Base-by-base conservation (phyloP, 2,888 invertebrate species). In the Lasioglossum pauxillum region DNA sequence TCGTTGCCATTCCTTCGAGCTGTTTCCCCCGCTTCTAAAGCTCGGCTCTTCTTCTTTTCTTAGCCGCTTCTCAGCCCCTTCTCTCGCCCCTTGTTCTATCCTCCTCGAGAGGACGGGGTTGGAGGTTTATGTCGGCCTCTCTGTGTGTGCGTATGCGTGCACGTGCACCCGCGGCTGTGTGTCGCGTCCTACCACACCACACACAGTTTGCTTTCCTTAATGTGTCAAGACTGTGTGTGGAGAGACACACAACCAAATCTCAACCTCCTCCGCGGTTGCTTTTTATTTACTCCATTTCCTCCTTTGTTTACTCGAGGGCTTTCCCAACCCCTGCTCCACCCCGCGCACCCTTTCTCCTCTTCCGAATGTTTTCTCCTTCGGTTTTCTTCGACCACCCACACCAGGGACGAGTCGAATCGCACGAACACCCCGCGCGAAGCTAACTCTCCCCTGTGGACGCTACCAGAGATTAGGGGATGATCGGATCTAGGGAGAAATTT, bases 231-330 rank as follows among this genome's bases (percentile, higher is more conserved):
- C 64, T 57, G 78, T 78, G 81, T 31, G 74, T 27, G 67, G 69
- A 41, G 75, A 71, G 44, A 46, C 41, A 73, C 49, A 71, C 44
- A 31, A 49, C 74, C 81, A 83, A 90, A 86, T 87, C 90, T 91
- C 90, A 83, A 91, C 88, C 91, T 89, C 78, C 75, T 79, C 76
- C 78, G 76, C 89, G 90, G 90, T 92, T 92, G 92, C 92, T 94
- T 93, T 93, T 94, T 94, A 94, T 94, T 94, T 94, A 94, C 94
- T 90, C 93, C 92, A 92, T 94, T 94, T 93, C 92, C 91, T 90
- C 91, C 91, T 93, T 93, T 94, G 93, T 94, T 94, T 94, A 94
- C 94, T 92, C 91, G 88, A 90, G 91, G 88, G 89, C 90, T 82
- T 87, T 74, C 83, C 75, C 80, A 67, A 72, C 85, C 78, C 27